These are phyloP conservation scores for Ennomos erosarius DNA, from an alignment of 2,888 invertebrate genomes.

Conservation along the genomic window DNA sequence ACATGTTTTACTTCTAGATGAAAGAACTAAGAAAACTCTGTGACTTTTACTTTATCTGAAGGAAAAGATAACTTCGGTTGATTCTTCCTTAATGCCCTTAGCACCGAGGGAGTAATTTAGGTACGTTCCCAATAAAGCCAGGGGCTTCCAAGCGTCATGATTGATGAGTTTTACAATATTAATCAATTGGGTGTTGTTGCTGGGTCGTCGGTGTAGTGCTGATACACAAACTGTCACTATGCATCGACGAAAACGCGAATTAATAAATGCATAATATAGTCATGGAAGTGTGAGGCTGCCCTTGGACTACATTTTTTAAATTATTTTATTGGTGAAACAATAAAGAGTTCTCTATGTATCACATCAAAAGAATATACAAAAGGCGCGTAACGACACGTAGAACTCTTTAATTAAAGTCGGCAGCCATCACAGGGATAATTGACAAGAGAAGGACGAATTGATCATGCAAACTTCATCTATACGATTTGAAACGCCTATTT, in stretches of 20 bases:
- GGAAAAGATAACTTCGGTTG: too few species aligned
- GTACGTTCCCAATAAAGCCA: neutral
- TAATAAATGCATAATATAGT: too few species aligned
- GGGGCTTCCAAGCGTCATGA: conserved; percentile 7
- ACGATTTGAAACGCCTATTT: conserved; percentile 33
- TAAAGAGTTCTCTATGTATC: too few species aligned
- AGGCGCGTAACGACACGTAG: conserved; percentile 1
- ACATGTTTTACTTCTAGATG: too few species aligned
- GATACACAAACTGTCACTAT: too few species aligned
- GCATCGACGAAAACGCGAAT: too few species aligned
- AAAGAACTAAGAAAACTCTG: too few species aligned
- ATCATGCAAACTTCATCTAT: conserved; percentile 43
- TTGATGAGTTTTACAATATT: conserved; percentile 26
- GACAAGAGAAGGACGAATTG: conserved; percentile 59
- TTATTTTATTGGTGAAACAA: too few species aligned
- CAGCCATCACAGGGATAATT: conserved; percentile 47
- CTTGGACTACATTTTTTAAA: too few species aligned
- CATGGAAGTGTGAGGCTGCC: too few species aligned
- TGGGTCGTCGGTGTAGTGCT: too few species aligned
- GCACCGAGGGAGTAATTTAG: conserved; percentile 4
- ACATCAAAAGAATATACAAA: neutral
- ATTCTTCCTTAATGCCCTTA: conserved; percentile 4
- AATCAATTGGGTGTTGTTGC: conserved; percentile 30
- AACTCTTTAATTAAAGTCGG: conserved; percentile 52
- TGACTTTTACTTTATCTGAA: too few species aligned